Base-by-base conservation (phyloP, 2,113 vertebrate species). In the Trichechus manatus region DNA sequence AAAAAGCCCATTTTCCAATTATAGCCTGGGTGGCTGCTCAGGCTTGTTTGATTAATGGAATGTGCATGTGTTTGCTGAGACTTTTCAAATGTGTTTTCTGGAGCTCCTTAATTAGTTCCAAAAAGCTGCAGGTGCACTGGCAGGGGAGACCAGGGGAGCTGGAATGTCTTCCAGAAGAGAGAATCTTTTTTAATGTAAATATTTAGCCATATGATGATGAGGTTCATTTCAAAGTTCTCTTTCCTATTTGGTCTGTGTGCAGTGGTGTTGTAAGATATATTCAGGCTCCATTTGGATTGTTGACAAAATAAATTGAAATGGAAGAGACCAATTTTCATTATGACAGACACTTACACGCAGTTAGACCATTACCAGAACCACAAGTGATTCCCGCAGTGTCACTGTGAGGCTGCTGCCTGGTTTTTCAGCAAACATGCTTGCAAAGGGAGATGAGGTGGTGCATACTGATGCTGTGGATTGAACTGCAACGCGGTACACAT, bases 61-160 rank as follows among this genome's bases (percentile, higher is more conserved):
- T 75, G 91, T 95, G 50, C 90, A 87, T 98, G 98, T 98, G 77
- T 59, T 94, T 98, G 96, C 97, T 44, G 96, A 98, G 90, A 84
- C 97, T 96, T 98, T 97, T 97, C 87, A 92, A 95, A 61, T 97
- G 89, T 94, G 95, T 96, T 98, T 98, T 95, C 97, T 97, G 61
- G 96, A 89, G 96, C 97, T 98, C 96, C 97, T 98, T 98, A 98
- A 98, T 98, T 98, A 98, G 97, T 97, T 97, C 96, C 97, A 97
- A 97, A 98, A 98, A 98, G 96, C 98, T 98, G 98, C 98, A 98
- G 98, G 98, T 98, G 98, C 98, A 93, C 97, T 98, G 98, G 98
- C 98, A 98, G 97, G 96, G 96, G 22, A 94, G 96, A 1, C 74
- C 75, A 27, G 96, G 85, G 90, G 96, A 96, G 68, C 98, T 89